Evolutionary conservation across 2,797 vertebrate genomes (phyloP), one percentile per base, ranked within the genome.

Genomic region (Microchirus variegatus): DNA sequence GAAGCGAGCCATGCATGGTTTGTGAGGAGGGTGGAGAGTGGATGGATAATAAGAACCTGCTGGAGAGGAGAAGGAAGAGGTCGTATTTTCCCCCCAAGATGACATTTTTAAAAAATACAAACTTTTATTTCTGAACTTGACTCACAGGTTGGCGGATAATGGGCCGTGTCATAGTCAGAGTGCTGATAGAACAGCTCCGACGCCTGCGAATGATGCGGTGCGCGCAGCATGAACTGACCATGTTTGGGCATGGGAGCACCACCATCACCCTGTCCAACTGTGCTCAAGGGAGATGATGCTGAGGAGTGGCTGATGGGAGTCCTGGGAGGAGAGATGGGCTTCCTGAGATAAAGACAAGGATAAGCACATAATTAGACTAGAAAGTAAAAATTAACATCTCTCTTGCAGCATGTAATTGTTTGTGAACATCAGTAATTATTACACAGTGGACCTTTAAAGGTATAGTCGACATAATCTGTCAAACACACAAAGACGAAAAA

Each of bases 181-280:
- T 93, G 93, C 90, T 95, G 95, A 89, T 95, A 97, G 90, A 95
- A 95, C 38, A 95, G 90, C 82, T 98, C 96, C 51, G 95, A 94
- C 36, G 93, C 92, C 59, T 87, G 89, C 56, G 94, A 91, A 64
- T 94, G 93, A 84, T 95, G 96, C 12, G 88, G 91, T 63, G 94
- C 90, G 77, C 95, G 94, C 72, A 94, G 79, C 74, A 95, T 80
- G 69, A 95, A 94, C 0, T 92, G 92, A 76, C 93, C 92, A 58
- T 94, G 93, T 90, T 97, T 96, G 71, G 92, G 90, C 75, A 92
- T 70, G 15, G 92, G 76, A 80, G 92, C 88, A 70, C 85, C 90
- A 45, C 91, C 87, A 57, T 96, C 95, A 70, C 85, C 83, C 72
- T 91, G 93, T 54, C 91, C 89, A 36, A 84, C 88, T 37, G 94